Evolutionary conservation across 1,140 invertebrate species (phyloP).

Genomic region (Ips nitidus): DNA sequence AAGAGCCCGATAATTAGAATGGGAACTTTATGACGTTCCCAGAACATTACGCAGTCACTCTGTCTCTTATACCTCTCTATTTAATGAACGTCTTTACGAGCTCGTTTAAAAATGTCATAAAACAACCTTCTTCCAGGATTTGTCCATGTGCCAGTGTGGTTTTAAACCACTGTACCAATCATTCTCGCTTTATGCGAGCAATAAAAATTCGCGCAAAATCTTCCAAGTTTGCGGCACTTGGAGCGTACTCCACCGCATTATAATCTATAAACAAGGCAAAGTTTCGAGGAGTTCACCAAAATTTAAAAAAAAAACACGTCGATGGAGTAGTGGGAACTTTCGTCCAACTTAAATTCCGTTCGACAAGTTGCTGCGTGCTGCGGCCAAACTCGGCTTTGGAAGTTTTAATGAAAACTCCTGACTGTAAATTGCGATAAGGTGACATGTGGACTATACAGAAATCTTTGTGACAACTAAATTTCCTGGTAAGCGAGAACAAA

Average conservation of each 20-base stretch:
- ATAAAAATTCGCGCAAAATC: too few relatives aligned
- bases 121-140: too few relatives aligned
- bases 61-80: not conserved
- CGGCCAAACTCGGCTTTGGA: conserved; percentile 16
- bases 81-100: not conserved
- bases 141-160: too few relatives aligned
- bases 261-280: conserved; percentile 2
- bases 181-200: too few relatives aligned
- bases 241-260: not conserved
- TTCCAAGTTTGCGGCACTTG: not conserved
- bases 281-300: conserved; percentile 13
- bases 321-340: conserved; percentile 1
- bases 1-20: conserved; percentile 16
- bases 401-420: conserved; percentile 28
- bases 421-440: too few relatives aligned
- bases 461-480: too few relatives aligned
- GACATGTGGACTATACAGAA: too few relatives aligned
- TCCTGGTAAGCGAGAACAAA: not conserved
- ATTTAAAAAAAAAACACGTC: conserved; percentile 6
- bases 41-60: not conserved
- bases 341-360: conserved; percentile 23
- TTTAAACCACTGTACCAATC: too few relatives aligned
- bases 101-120: too few relatives aligned
- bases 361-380: conserved; percentile 25
- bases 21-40: conserved; percentile 4